phyloP scores from a whole-genome alignment of 2,888 invertebrate species.

The Eilema depressum region DNA sequence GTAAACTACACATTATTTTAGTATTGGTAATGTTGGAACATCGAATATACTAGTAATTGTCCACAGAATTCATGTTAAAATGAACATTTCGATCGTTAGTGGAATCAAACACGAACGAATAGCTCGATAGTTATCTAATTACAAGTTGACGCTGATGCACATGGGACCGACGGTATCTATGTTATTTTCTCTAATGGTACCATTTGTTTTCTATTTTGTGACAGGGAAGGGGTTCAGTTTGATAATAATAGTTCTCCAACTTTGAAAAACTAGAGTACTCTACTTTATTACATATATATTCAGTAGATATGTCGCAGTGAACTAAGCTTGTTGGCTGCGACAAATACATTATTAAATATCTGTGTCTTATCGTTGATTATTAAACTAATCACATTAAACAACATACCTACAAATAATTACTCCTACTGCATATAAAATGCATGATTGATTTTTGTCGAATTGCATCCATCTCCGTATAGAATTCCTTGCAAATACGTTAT shows the following conservation, averaged over 20 bases:
- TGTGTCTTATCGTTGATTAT: not conserved
- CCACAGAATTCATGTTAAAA: conserved; percentile 51
- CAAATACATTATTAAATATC: not conserved
- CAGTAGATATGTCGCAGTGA: too few species aligned
- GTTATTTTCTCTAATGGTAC: conserved; percentile 74
- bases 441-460: conserved; percentile 5
- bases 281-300: not conserved
- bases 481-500: conserved; percentile 18
- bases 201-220: conserved; percentile 67
- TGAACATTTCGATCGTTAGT: conserved; percentile 67
- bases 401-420: not conserved
- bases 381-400: not conserved
- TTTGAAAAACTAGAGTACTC: not conserved
- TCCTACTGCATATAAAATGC: not conserved
- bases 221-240: conserved; percentile 61
- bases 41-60: conserved; percentile 57
- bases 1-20: conserved; percentile 26
- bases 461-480: not conserved
- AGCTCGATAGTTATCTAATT: conserved; percentile 83
- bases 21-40: conserved; percentile 61
- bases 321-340: too few species aligned
- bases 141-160: conserved; percentile 76
- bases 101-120: conserved; percentile 73
- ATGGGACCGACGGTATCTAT: conserved; percentile 69
- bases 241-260: conserved; percentile 24